Evolutionary conservation across 2,888 invertebrate species (phyloP), one percentile per base, ranked within the genome.

Genomic region (Dynastes grantii): DNA sequence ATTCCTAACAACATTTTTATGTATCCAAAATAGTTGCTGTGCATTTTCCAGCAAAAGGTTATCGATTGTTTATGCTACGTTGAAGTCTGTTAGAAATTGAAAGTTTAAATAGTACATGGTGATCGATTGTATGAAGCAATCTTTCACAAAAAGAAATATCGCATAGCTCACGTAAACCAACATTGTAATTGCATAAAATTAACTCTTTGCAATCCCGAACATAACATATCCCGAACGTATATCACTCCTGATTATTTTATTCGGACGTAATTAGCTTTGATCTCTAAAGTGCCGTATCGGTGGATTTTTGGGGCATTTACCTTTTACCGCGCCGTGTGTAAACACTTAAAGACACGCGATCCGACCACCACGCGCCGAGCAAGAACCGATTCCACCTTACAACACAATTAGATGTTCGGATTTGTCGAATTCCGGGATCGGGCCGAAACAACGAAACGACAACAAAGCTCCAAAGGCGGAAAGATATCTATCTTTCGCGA

Each of bases 401-500:
- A 45, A 45, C 45, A 45, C 45, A 45, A 45, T 45, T 45, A 45
- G 45, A 68, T 45, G 45, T 45, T 68, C 45, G 22, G 68, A 68
- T 68, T 49, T 68, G 68, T 68, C 68, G 68, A 68, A 68, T 68
- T 68, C 68, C 68, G 68, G 16, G 22, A 9, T 16, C 32, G 40
- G 11, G 45, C 32, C 40, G 65, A 37, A 37, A 40, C 65, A 45
- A 45, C 45, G 45, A 45, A 40, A 16, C n/a, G 40, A 37, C 65
- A 68, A 68, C 68, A 68, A 68, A 68, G 68, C 49, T 16, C 16
- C 16, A 16, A 45, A 53, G 53, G n/a, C n/a, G 27, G 11, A 68
- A 45, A 27, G 49, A 68, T 51, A 68, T 68, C 68, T 61, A 73
- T 73, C 73, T 40, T 73, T 73, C 73, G 73, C 58, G 73, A 73